These are phyloP conservation scores for Denticeps clupeoides DNA, from an alignment of 2,797 vertebrate species.

Conservation along the genomic window DNA sequence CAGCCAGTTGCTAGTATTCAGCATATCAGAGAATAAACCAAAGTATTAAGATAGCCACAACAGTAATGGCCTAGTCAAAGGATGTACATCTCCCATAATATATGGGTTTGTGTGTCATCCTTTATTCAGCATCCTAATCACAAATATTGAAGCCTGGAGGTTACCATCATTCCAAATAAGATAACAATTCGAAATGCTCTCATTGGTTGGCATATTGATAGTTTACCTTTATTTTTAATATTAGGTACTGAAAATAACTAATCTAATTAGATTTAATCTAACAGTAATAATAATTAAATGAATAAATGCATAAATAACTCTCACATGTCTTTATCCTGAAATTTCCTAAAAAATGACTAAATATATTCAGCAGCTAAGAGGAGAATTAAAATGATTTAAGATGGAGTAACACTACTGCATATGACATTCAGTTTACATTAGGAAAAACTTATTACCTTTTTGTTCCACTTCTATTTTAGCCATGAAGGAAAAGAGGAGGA, in stretches of 20 bases:
- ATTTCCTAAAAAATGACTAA: no score
- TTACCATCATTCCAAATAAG: constrained; percentile 52
- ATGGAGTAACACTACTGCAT: not conserved
- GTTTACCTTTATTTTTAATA: no score
- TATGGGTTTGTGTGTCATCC: constrained; percentile 37
- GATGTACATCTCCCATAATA: constrained; percentile 34
- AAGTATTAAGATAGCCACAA: not conserved
- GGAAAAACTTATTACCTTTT: constrained; percentile 90
- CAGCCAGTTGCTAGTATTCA: not conserved
- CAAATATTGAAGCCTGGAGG: constrained; percentile 41
- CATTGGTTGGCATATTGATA: constrained; percentile 61
- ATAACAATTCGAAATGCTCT: constrained; percentile 57
- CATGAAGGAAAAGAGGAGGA: constrained; percentile 50
- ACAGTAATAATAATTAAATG: no score
- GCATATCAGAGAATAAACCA: not conserved
- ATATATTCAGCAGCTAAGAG: no score
- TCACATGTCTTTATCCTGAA: no score
- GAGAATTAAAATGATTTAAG: not conserved
- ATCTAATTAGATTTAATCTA: no score
- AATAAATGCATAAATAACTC: no score
- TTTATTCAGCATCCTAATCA: constrained; percentile 29
- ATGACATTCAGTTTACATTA: constrained; percentile 28
- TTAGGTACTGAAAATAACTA: no score
- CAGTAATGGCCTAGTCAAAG: not conserved
- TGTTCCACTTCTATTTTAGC: constrained; percentile 99